Percentiles rank a stretch among this genome's conserved stretches.
Conservation (phyloP, 2,797 vertebrate genomes). For the Cyprinella venusta region DNA sequence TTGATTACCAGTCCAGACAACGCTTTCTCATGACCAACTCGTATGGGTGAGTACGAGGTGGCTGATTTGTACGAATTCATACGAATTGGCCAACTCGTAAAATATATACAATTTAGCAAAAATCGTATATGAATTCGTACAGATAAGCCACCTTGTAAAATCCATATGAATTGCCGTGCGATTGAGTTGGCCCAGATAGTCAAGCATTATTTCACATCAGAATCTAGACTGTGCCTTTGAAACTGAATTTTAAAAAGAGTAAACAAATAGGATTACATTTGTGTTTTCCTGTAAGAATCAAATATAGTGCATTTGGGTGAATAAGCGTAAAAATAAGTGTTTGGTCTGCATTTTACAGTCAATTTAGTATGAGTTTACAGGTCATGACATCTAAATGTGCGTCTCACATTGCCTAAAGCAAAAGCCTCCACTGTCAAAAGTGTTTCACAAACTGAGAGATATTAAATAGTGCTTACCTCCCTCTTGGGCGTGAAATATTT, state of each 20-base stretch:
- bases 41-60: no score
- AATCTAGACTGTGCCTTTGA: not conserved
- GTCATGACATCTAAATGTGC: slow-evolving; percentile 1
- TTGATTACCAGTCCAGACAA: not conserved
- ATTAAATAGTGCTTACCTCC: slow-evolving; percentile 28
- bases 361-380: slow-evolving; percentile 15
- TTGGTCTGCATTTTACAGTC: slow-evolving; percentile 16
- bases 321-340: slow-evolving; percentile 9
- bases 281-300: slow-evolving; percentile 7
- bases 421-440: slow-evolving; percentile 7
- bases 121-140: no score
- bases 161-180: no score
- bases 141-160: no score
- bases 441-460: slow-evolving; percentile 4
- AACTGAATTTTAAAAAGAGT: not conserved
- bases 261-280: not conserved
- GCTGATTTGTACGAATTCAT: no score
- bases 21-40: no score
- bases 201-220: not conserved
- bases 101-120: no score
- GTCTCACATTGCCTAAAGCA: slow-evolving; percentile 7
- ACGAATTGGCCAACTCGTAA: no score
- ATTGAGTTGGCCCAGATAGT: not conserved
- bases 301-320: not conserved
- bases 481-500: slow-evolving; percentile 32